Conservation (phyloP, 1,140 invertebrate genomes). For the Apis laboriosa region DNA sequence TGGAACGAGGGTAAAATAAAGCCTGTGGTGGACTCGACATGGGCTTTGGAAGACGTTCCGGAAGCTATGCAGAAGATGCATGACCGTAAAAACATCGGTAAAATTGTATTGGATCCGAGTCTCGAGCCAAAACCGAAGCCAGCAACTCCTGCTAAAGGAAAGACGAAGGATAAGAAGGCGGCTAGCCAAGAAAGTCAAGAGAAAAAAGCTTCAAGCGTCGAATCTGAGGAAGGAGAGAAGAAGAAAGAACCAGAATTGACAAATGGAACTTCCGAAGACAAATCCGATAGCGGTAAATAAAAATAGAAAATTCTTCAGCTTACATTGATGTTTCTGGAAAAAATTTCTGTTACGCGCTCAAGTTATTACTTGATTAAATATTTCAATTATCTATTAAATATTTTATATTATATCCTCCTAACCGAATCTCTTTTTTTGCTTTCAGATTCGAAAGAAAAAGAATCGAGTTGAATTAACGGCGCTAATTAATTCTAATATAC, state of each 20-base stretch:
- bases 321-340: not conserved
- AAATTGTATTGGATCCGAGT: slow-evolving; percentile 91
- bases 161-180: slow-evolving; percentile 86
- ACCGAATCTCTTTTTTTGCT: slow-evolving; percentile 52
- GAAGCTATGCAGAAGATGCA: slow-evolving; percentile 97
- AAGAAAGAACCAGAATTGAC: slow-evolving; percentile 81
- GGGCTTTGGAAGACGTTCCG: slow-evolving; percentile 92
- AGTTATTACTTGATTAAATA: not conserved
- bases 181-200: slow-evolving; percentile 83
- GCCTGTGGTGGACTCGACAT: slow-evolving; percentile 91
- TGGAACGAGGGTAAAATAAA: slow-evolving; percentile 90
- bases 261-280: slow-evolving; percentile 81
- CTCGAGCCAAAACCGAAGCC: slow-evolving; percentile 90
- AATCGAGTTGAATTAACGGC: slow-evolving; percentile 79
- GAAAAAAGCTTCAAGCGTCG: slow-evolving; percentile 81
- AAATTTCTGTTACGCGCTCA: not conserved
- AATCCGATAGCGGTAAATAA: slow-evolving; percentile 79
- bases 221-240: slow-evolving; percentile 82
- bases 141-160: slow-evolving; percentile 87
- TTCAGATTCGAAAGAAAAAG: slow-evolving; percentile 81
- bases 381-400: not conserved
- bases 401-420: not conserved
- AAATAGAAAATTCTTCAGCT: not conserved
- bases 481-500: slow-evolving; percentile 50
- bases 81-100: slow-evolving; percentile 94